phyloP scores from a whole-genome alignment of 2,797 vertebrate genomes.

The Oreonectes daqikongensis region DNA sequence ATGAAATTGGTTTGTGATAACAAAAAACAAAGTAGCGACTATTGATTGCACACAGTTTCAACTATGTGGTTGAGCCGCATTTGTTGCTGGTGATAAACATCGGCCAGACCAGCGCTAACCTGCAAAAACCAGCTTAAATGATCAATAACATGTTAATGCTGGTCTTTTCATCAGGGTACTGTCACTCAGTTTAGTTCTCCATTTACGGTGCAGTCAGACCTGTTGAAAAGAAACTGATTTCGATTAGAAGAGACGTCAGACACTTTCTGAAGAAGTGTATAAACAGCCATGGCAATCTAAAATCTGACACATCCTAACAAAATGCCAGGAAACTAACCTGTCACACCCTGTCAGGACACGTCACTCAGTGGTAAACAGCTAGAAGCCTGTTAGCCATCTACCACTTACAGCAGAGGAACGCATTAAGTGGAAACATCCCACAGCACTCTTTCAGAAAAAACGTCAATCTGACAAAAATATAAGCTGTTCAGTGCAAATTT shows the following conservation, averaged over 20 bases:
- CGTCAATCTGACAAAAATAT: neutral
- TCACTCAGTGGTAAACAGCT: conserved; percentile 11
- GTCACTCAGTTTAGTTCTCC: neutral
- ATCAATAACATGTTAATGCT: neutral
- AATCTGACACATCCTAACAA: conserved; percentile 37
- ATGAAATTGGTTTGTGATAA: conserved; percentile 9
- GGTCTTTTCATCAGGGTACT: conserved; percentile 8
- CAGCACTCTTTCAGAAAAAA: neutral
- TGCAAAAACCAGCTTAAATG: too few relatives aligned
- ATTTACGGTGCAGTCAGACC: neutral
- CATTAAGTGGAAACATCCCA: conserved; percentile 15
- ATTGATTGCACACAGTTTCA: neutral
- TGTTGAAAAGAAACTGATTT: neutral
- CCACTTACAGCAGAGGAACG: too few relatives aligned
- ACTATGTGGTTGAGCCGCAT: too few relatives aligned
- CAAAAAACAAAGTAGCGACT: conserved; percentile 17
- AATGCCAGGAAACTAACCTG: conserved; percentile 3
- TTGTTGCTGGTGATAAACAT: too few relatives aligned
- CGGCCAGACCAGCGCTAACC: neutral
- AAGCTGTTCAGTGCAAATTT: too few relatives aligned
- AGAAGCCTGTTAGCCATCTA: conserved; percentile 1
- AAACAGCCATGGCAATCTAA: conserved; percentile 23
- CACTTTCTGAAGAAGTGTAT: conserved; percentile 27
- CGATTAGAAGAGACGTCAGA: conserved; percentile 19
- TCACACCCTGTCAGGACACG: conserved; percentile 38